Evolutionary conservation across 2,797 vertebrate genomes (phyloP).

Genomic region (Rhynchonycteris naso): DNA sequence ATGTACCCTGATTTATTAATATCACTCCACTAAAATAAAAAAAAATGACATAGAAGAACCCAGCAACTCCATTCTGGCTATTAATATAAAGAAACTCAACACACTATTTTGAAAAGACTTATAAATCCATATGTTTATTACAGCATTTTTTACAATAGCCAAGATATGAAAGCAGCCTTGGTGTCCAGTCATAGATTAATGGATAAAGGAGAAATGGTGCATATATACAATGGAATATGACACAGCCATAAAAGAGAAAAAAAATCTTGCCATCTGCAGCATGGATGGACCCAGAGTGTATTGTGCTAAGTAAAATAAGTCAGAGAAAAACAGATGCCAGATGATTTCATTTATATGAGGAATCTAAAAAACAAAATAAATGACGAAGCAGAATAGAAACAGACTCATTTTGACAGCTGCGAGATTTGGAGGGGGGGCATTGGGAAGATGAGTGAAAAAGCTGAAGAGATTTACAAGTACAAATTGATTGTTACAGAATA

Average conservation of each 20-base stretch:
- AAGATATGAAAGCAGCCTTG: background rate
- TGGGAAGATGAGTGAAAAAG: background rate
- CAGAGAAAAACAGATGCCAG: background rate
- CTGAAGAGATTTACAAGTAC: background rate
- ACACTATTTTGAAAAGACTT: background rate
- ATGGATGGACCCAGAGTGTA: background rate
- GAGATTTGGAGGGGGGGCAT: background rate
- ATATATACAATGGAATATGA: background rate
- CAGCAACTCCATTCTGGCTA: background rate
- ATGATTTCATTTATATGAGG: background rate
- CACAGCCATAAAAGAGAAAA: background rate
- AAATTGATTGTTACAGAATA: background rate
- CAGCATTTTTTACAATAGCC: background rate
- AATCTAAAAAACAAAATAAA: background rate
- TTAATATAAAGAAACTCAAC: background rate
- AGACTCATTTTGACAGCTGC: background rate
- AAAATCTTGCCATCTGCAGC: background rate
- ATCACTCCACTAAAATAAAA: no score
- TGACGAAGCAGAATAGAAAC: background rate
- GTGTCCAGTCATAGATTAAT: background rate
- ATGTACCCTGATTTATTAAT: no score
- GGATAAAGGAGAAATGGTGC: background rate
- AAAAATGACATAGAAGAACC: background rate
- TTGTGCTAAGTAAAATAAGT: background rate
- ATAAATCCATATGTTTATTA: background rate